phyloP scores from a whole-genome alignment of 2,888 invertebrate genomes.

The Campoplex capitator region DNA sequence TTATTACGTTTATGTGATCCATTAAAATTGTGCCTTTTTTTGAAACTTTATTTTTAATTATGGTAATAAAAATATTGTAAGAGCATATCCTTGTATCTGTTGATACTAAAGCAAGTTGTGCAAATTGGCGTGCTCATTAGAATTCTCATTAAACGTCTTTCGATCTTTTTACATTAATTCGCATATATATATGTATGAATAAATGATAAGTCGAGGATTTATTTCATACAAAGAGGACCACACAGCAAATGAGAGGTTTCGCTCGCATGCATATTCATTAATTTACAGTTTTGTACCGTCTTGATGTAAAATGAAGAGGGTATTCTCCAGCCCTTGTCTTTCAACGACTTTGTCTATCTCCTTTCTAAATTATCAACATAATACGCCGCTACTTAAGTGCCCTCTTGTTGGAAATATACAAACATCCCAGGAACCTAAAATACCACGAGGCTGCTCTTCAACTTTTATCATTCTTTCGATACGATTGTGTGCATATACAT shows the following conservation, averaged over 20 bases:
- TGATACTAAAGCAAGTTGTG: not conserved
- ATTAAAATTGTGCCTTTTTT: not conserved
- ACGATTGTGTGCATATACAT: not conserved
- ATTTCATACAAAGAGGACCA: constrained; percentile 23
- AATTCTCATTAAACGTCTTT: constrained; percentile 10
- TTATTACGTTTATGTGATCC: constrained; percentile 3
- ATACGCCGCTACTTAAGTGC: constrained; percentile 50
- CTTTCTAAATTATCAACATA: constrained; percentile 53
- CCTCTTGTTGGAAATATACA: constrained; percentile 60
- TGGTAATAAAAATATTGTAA: not conserved
- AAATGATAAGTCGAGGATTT: constrained; percentile 10
- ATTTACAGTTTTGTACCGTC: constrained; percentile 38
- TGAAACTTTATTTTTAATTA: not conserved
- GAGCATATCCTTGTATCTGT: not conserved
- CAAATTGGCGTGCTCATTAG: not conserved
- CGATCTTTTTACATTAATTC: not conserved
- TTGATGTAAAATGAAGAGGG: constrained; percentile 13
- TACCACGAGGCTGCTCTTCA: constrained; percentile 31
- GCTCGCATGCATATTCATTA: constrained; percentile 56
- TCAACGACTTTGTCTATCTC: not conserved
- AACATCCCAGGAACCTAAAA: constrained; percentile 55
- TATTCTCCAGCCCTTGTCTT: not conserved
- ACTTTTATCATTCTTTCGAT: constrained; percentile 20
- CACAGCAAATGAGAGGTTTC: constrained; percentile 44
- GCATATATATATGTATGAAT: not conserved